A percentile compares a stretch with the other conserved stretches of the same genome.
Evolutionary conservation across 2,888 invertebrate genomes (phyloP).

Genomic region (Brachypterus glaber): DNA sequence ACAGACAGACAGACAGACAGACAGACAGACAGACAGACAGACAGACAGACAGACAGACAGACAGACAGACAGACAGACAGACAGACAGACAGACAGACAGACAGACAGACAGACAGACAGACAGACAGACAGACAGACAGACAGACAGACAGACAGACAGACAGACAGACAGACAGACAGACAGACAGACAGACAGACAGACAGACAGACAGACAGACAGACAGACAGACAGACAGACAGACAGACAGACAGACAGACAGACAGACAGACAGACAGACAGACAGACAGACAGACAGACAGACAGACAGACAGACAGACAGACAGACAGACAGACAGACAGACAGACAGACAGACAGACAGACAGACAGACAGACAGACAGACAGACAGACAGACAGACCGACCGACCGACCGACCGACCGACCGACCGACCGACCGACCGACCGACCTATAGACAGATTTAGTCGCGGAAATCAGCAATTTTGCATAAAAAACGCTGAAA

Average conservation of each 20-base stretch:
- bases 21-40: constrained; percentile 3
- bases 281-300: constrained; percentile 6
- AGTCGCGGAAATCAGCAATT: too few species aligned
- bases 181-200: constrained; percentile 7
- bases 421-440: too few species aligned
- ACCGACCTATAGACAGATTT: too few species aligned
- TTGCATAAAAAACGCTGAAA: too few species aligned
- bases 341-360: constrained; percentile 3
- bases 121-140: constrained; percentile 3
- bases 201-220: constrained; percentile 4
- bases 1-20: constrained; percentile 3
- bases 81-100: constrained; percentile 4
- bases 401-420: too few species aligned
- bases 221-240: constrained; percentile 5
- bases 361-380: constrained; percentile 3
- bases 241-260: constrained; percentile 5
- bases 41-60: neutral
- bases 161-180: constrained; percentile 1
- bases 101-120: constrained; percentile 3
- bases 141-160: constrained; percentile 4
- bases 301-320: constrained; percentile 6
- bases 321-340: constrained; percentile 4
- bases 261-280: constrained; percentile 7
- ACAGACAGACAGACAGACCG: too few species aligned
- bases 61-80: constrained; percentile 2